phyloP scores from a whole-genome alignment of 2,888 invertebrate genomes.

The Phyllotreta striolata region DNA sequence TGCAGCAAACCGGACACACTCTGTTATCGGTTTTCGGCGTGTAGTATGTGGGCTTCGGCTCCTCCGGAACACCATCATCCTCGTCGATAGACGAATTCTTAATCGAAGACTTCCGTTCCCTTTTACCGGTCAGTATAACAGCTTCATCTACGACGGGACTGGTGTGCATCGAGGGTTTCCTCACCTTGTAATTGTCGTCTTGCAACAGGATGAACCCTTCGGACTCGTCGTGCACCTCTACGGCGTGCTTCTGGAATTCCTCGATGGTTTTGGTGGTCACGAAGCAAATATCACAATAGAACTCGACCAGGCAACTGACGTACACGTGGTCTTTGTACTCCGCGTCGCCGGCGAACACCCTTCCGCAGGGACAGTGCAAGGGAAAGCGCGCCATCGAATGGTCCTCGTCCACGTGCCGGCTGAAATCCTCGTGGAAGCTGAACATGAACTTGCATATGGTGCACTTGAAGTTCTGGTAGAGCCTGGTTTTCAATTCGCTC shows the following conservation, averaged over 20 bases:
- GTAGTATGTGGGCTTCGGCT: conserved; percentile 32
- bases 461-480: conserved; percentile 59
- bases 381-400: conserved; percentile 50
- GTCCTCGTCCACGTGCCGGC: conserved; percentile 55
- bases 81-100: conserved; percentile 49
- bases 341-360: conserved; percentile 52
- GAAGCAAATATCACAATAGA: conserved; percentile 59
- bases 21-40: conserved; percentile 33
- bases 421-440: conserved; percentile 57
- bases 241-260: conserved; percentile 56
- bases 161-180: conserved; percentile 36
- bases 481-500: conserved; percentile 54
- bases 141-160: conserved; percentile 40
- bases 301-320: conserved; percentile 55
- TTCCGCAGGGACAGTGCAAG: conserved; percentile 50
- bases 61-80: conserved; percentile 29
- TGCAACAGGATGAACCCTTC: conserved; percentile 54
- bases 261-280: conserved; percentile 52
- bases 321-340: conserved; percentile 56
- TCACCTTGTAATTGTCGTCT: conserved; percentile 51
- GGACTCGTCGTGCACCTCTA: conserved; percentile 52
- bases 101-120: conserved; percentile 43
- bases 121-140: conserved; percentile 37
- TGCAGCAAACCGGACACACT: conserved; percentile 66
- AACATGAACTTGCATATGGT: conserved; percentile 55